Percentiles rank a stretch among this genome's conserved stretches.
Conservation (phyloP, 2,797 vertebrate species). For the Meda fulgida region DNA sequence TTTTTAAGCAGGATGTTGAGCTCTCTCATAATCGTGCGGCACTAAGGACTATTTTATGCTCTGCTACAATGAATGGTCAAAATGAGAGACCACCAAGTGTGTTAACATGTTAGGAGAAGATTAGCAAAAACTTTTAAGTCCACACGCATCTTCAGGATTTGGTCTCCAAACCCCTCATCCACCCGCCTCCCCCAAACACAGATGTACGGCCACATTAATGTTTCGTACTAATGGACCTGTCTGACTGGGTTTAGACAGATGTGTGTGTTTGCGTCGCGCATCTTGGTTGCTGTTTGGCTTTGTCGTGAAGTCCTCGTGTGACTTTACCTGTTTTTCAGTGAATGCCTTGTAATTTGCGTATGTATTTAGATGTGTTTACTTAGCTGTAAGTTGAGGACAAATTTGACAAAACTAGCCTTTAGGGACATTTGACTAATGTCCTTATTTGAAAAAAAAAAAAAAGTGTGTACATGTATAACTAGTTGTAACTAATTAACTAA, state of each 20-base stretch:
- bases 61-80: not conserved
- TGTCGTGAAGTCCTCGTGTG: not conserved
- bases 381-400: not conserved
- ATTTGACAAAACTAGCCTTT: not conserved
- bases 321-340: not conserved
- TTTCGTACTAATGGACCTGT: slow-evolving; percentile 77
- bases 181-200: slow-evolving; percentile 56
- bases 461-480: no score
- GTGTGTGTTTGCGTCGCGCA: not conserved
- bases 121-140: no score
- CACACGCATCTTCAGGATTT: slow-evolving; percentile 57
- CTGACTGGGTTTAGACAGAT: slow-evolving; percentile 62
- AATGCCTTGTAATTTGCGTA: not conserved
- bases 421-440: not conserved
- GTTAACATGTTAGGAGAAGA: no score
- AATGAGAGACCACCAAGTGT: not conserved
- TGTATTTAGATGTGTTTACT: not conserved
- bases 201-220: slow-evolving; percentile 74
- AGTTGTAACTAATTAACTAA: no score
- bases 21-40: not conserved
- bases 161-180: slow-evolving; percentile 62
- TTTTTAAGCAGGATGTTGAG: slow-evolving; percentile 4
- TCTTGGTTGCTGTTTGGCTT: not conserved
- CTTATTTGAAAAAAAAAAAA: not conserved
- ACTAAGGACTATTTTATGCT: not conserved